Evolutionary conservation across 2,113 vertebrate genomes (phyloP), one percentile per base, ranked within the genome.

Genomic region (Pterocles orientalis): DNA sequence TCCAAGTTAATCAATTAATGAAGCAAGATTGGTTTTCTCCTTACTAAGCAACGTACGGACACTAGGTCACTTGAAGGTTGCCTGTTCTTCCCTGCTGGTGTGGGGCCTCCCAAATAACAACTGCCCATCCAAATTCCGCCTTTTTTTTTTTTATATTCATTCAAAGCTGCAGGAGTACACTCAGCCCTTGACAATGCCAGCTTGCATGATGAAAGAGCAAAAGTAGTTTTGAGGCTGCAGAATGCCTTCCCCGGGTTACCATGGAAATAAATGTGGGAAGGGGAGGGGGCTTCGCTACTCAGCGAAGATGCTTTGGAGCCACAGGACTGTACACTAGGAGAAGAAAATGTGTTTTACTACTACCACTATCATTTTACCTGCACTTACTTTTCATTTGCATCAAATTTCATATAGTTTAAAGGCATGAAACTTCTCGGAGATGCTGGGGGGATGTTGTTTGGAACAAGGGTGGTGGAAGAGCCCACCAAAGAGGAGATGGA

Each of bases 191-290:
- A 98, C 98, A 98, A 98, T 98, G 97, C 97, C 97, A 94, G 97
- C 96, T 93, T 92, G 92, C 98, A 92, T 93, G 98, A 98, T 98
- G 98, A 98, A 98, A 98, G 97, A 97, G 98, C 97, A 97, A 96
- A 98, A 98, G 98, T 98, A 97, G 98, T 98, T 98, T 98, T 97
- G 98, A 98, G 98, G 95, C 98, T 90, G 96, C 97, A 98, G 98
- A 99, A 99, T 98, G 98, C 99, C 97, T 96, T 97, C 93, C 97
- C 95, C 73, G 90, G 94, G 98, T 99, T 98, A 92, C 99, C 98
- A 99, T 98, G 98, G 99, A 98, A 99, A 99, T 99, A 98, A 98
- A 98, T 98, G 98, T 97, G 97, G 96, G 97, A 95, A 97, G 85
- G 71, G 97, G 95, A 96, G 96, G 95, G 93, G 87, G 91, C 41